These are phyloP conservation scores for Pitangus sulphuratus DNA, from an alignment of 2,797 vertebrate genomes.

Conservation along the genomic window DNA sequence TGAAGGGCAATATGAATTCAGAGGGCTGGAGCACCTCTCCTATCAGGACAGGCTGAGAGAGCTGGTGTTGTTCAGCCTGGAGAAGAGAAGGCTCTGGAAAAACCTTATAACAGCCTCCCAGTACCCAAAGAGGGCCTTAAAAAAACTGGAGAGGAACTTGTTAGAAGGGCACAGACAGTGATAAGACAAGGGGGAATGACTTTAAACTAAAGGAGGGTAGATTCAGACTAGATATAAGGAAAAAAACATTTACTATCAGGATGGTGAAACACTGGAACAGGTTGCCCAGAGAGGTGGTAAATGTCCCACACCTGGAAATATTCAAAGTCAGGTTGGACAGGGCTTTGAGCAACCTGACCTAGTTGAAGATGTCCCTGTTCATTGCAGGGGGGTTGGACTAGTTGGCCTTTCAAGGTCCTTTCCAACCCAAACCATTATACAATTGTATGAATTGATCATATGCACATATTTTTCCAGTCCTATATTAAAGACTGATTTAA, in stretches of 20 bases:
- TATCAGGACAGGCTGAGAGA: not conserved
- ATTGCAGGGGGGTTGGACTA: not conserved
- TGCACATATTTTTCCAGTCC: not conserved
- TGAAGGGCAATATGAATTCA: not conserved
- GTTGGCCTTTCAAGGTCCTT: not conserved
- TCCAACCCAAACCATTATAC: not conserved
- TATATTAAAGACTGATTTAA: not conserved
- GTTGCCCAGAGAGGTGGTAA: not conserved
- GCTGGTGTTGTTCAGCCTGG: not conserved
- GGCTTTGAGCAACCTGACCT: not conserved
- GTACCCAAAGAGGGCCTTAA: not conserved
- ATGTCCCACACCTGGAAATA: not conserved
- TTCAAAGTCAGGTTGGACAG: not conserved
- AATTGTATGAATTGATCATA: not conserved
- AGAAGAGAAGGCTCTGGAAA: not conserved
- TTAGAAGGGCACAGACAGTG: not conserved
- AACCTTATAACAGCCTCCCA: accelerated
- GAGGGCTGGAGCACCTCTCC: not conserved
- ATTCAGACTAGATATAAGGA: not conserved
- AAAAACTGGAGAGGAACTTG: not conserved
- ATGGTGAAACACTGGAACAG: not conserved
- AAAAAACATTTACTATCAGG: not conserved
- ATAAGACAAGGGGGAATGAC: not conserved
- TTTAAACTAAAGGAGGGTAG: not conserved
- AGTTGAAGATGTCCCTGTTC: not conserved